These are phyloP conservation scores for Leptocoma aspasia DNA, from an alignment of 2,113 vertebrate species.

Conservation along the genomic window DNA sequence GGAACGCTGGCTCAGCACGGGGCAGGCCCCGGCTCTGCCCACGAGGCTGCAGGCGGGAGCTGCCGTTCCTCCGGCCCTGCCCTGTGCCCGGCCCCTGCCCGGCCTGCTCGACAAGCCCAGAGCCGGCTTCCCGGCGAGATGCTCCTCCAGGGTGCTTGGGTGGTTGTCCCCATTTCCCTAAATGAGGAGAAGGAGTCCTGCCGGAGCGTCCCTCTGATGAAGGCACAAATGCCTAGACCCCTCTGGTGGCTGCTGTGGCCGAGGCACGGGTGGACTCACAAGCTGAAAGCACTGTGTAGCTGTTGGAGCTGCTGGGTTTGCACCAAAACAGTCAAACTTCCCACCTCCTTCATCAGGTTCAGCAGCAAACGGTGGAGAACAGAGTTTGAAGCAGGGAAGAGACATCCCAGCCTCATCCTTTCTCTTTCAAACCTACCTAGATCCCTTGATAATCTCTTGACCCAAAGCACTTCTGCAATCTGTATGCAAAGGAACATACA, in stretches of 20 bases:
- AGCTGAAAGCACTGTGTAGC: not conserved
- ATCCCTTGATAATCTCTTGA: not conserved
- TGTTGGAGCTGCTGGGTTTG: not conserved
- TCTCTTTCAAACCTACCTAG: not conserved
- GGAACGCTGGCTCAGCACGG: not conserved
- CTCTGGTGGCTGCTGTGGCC: not conserved
- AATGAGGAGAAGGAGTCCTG: not conserved
- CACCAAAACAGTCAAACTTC: not conserved
- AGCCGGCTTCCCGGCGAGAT: rapidly evolving
- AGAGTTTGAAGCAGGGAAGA: not conserved
- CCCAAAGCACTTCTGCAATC: not conserved
- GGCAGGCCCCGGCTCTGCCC: not conserved
- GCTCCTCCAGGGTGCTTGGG: not conserved
- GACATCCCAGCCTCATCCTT: not conserved
- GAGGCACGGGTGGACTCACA: not conserved
- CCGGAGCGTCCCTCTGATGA: not conserved
- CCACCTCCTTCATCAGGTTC: not conserved
- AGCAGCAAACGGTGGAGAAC: rapidly evolving
- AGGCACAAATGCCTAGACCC: not conserved
- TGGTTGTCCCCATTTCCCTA: rapidly evolving
- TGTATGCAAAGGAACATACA: rapidly evolving
- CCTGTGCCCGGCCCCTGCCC: not conserved
- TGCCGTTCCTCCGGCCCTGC: not conserved
- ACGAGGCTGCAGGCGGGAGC: not conserved
- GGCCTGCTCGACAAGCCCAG: not conserved